Evolutionary conservation across 2,888 invertebrate species (phyloP).

Genomic region (Matsumyia berberina): DNA sequence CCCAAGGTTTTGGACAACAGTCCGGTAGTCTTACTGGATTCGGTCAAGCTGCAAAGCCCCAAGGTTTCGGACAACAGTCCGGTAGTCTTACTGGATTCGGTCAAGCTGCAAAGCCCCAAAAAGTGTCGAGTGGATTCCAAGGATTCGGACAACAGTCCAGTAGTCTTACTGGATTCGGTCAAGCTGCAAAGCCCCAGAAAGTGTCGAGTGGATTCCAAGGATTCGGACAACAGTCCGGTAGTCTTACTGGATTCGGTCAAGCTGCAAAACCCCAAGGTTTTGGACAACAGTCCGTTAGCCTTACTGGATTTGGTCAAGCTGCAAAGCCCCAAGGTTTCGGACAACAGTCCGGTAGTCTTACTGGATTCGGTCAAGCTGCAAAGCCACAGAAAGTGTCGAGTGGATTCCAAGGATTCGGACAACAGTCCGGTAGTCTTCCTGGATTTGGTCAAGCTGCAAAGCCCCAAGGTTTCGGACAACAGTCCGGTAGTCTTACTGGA

Average conservation of each 20-base stretch:
- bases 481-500: too few relatives aligned
- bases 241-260: too few relatives aligned
- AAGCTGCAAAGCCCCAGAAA: neutral
- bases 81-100: too few relatives aligned
- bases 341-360: neutral
- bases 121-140: conserved; percentile 2
- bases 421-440: neutral
- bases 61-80: neutral
- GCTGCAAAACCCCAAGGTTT: conserved; percentile 3
- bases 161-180: neutral
- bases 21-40: neutral
- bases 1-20: neutral
- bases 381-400: neutral
- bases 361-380: neutral
- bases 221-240: neutral
- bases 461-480: neutral
- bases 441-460: neutral
- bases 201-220: neutral
- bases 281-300: too few relatives aligned
- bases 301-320: neutral
- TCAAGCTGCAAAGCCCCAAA: neutral
- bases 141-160: too few relatives aligned
- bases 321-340: neutral
- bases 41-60: neutral
- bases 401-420: neutral